phyloP scores from a whole-genome alignment of 2,113 vertebrate species.

The Caloenas nicobarica region DNA sequence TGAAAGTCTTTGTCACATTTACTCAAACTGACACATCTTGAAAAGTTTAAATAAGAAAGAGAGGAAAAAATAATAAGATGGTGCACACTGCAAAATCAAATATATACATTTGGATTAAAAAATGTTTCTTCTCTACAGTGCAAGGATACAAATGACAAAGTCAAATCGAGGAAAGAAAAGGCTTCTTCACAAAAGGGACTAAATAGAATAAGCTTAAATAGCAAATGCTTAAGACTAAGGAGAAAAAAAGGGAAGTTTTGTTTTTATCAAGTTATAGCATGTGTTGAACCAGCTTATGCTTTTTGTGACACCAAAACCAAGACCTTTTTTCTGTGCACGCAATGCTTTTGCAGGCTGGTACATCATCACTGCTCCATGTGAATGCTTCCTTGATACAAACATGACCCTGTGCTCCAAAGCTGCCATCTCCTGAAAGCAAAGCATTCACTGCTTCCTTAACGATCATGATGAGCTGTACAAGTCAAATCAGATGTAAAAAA shows the following conservation, averaged over 20 bases:
- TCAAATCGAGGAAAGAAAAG: background rate
- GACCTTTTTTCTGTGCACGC: background rate
- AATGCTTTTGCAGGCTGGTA: background rate
- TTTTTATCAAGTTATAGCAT: background rate
- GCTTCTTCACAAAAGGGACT: background rate
- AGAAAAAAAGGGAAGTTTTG: background rate
- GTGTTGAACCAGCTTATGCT: background rate
- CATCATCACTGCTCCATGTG: background rate
- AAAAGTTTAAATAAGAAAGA: background rate
- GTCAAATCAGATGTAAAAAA: background rate
- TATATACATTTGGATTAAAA: background rate
- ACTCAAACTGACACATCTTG: background rate
- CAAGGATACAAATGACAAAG: background rate
- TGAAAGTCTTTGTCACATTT: background rate
- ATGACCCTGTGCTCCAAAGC: background rate
- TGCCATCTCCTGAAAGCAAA: slow-evolving; percentile 18
- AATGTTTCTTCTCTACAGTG: background rate
- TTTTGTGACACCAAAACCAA: slow-evolving; percentile 3
- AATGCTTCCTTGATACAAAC: background rate
- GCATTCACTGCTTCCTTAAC: background rate
- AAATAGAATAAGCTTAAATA: background rate
- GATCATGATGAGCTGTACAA: background rate
- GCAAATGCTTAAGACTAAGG: background rate
- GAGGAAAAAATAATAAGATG: background rate
- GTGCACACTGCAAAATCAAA: background rate